phyloP scores from a whole-genome alignment of 2,797 vertebrate species.

The Cichlasoma orientale region DNA sequence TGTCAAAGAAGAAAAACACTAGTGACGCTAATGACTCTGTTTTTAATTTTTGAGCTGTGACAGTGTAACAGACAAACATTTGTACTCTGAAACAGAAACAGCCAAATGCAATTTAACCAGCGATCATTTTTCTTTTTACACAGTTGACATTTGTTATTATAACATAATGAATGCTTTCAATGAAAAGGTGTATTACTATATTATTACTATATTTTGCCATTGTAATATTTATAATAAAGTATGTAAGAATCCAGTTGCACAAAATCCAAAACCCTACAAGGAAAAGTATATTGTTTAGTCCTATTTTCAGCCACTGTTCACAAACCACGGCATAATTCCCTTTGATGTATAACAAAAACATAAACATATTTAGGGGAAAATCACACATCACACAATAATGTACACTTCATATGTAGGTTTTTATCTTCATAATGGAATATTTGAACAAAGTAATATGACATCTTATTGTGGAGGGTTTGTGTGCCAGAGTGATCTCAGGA shows the following conservation, averaged over 20 bases:
- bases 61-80: neutral
- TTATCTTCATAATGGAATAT: neutral
- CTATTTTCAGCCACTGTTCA: neutral
- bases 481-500: neutral
- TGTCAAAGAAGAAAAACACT: neutral
- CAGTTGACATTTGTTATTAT: neutral
- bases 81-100: neutral
- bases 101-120: neutral
- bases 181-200: neutral
- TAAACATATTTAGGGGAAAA: neutral
- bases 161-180: neutral
- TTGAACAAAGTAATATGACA: neutral
- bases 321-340: neutral
- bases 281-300: neutral
- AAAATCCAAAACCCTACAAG: neutral
- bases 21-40: neutral
- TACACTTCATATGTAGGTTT: neutral
- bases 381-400: neutral
- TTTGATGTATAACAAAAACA: neutral
- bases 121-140: neutral
- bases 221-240: neutral
- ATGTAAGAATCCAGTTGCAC: neutral
- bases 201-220: neutral
- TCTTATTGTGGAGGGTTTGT: neutral
- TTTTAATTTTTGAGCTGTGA: neutral